Evolutionary conservation across 2,113 vertebrate genomes (phyloP), one percentile per base, ranked within the genome.

Genomic region (Phalacrocorax pelagicus): DNA sequence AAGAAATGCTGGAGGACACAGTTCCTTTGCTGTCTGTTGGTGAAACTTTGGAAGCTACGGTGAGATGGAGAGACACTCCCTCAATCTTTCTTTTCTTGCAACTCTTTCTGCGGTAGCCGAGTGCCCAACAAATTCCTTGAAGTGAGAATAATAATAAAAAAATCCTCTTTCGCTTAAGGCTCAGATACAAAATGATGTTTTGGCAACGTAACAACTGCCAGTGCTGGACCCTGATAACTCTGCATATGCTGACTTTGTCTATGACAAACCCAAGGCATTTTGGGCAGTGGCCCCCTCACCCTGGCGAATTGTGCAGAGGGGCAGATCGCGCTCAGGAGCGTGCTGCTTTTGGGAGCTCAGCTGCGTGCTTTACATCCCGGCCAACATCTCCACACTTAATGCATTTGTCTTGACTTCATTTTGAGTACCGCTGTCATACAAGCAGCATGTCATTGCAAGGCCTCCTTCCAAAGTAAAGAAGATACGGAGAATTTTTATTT

Each of bases 341-440:
- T 44, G 47, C 42, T 83, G 38, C n/a, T 47, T 51, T 47, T 5
- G 34, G 54, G 46, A 77, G 8, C 11, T 59, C 54, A 40, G 6
- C 8, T 2, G 7, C 6, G 8, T 26, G 11, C 11, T 88, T 79
- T 32, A 13, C 38, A 38, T 54, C 49, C 81, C 88, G 59, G 29
- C 67, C 61, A 51, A 26, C 26, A 66, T 42, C 42, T 79, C 42
- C 4, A 0, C 1, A 0, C 67, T 87, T n/a, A 26, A 38, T 27
- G 9, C 10, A 3, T 12, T 82, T 82, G 30, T 52, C 62, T 57
- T 49, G 18, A 40, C 57, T 81, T 75, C 36, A 36, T n/a, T 85
- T 65, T 2, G 13, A 36, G 14, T 20, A 20, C 27, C 1, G 0
- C 15, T 32, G 23, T 10, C 2, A 1, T 19, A 21, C 9, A 42